Percentiles rank a stretch among this genome's conserved stretches.
Evolutionary conservation across 2,888 invertebrate genomes (phyloP).

Genomic region (Cephonodes hylas): DNA sequence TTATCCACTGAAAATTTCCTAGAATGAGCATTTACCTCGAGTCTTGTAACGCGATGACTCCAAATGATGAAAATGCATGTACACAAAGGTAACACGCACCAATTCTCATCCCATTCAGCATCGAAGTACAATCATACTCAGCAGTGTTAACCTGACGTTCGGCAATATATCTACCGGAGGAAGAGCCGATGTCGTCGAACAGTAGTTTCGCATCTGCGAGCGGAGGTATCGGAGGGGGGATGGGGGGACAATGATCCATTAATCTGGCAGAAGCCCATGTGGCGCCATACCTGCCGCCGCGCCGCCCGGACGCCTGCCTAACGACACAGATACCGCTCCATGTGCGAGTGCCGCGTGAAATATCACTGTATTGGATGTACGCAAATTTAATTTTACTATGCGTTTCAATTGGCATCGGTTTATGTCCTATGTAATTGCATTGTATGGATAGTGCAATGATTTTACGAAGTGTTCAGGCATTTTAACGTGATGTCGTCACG

Average conservation of each 20-base stretch:
- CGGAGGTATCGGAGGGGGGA: conserved; percentile 42
- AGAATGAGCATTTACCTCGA: too few species aligned
- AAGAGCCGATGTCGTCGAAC: conserved; percentile 69
- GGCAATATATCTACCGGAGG: conserved; percentile 63
- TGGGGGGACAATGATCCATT: conserved; percentile 89
- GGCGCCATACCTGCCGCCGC: conserved; percentile 85
- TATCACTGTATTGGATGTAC: neutral
- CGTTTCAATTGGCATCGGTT: neutral
- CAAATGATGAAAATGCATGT: too few species aligned
- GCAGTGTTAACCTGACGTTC: conserved; percentile 58
- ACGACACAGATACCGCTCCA: conserved; percentile 63
- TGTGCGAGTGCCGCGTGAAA: conserved; percentile 50
- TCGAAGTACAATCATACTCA: conserved; percentile 18
- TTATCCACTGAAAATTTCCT: too few species aligned
- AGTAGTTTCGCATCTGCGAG: conserved; percentile 71
- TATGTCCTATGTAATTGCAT: neutral
- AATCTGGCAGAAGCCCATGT: conserved; percentile 90
- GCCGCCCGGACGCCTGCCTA: conserved; percentile 78
- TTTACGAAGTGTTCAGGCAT: neutral
- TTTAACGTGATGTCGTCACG: too few species aligned
- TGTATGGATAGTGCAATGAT: neutral
- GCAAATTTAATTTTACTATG: neutral
- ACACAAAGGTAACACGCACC: too few species aligned
- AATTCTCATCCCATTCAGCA: too few species aligned
- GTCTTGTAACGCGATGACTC: too few species aligned